phyloP scores from a whole-genome alignment of 2,113 vertebrate species.

The Strigops habroptila region DNA sequence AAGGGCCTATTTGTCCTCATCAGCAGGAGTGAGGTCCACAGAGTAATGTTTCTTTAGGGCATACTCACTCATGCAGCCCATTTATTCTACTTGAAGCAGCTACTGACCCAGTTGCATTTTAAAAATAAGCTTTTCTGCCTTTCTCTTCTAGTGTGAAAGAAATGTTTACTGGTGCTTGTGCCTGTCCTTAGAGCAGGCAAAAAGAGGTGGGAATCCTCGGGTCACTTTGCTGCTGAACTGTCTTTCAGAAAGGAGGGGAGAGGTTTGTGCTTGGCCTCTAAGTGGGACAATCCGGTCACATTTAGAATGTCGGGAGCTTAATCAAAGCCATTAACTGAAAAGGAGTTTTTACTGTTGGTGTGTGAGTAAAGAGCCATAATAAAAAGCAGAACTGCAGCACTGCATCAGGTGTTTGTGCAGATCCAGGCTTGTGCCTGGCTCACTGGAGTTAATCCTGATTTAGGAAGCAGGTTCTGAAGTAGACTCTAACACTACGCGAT shows the following conservation, averaged over 20 bases:
- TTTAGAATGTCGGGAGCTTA: not conserved
- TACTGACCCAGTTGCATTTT: constrained; percentile 64
- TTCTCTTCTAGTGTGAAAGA: not conserved
- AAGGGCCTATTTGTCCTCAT: constrained; percentile 42
- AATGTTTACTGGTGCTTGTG: constrained; percentile 2
- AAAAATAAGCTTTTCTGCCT: constrained; percentile 18
- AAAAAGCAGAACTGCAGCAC: not conserved
- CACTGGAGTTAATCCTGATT: not conserved
- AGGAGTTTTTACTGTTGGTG: not conserved
- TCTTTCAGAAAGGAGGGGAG: not conserved
- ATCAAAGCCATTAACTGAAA: not conserved
- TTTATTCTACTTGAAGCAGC: constrained; percentile 51
- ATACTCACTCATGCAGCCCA: not conserved
- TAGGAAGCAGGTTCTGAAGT: not conserved
- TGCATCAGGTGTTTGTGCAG: not conserved
- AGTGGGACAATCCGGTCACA: not conserved
- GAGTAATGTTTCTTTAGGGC: constrained; percentile 25
- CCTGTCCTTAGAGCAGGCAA: not conserved
- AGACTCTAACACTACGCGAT: not conserved
- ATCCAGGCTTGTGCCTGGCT: not conserved
- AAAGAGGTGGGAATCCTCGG: not conserved
- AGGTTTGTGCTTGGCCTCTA: not conserved
- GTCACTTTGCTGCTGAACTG: not conserved
- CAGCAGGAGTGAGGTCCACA: constrained; percentile 11
- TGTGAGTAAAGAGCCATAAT: not conserved